Percentiles rank a stretch among this genome's conserved stretches.
Conservation (phyloP, 2,888 invertebrate species). For the Phengaris alcon region DNA sequence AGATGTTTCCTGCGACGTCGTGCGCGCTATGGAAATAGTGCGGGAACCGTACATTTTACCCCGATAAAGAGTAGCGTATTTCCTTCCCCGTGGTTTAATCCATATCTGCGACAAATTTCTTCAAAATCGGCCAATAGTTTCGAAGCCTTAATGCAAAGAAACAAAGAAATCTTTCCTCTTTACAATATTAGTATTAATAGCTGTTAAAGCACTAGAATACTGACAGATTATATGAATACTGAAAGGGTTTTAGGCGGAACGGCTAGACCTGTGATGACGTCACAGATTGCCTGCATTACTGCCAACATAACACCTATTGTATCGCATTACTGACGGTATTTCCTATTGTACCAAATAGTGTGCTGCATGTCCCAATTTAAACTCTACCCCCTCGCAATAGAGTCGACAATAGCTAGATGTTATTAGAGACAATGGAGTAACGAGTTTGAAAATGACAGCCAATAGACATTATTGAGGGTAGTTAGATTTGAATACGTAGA, state of each 20-base stretch:
- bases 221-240: background rate
- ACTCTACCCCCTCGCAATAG: slow-evolving; percentile 2
- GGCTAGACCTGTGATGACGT: slow-evolving; percentile 1
- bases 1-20: too few species aligned
- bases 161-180: too few species aligned
- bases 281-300: background rate
- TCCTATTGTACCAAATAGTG: slow-evolving; percentile 3
- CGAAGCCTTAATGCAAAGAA: too few species aligned
- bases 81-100: too few species aligned
- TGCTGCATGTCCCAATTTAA: background rate
- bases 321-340: background rate
- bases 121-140: too few species aligned
- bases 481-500: slow-evolving; percentile 29
- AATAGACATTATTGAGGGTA: slow-evolving; percentile 26
- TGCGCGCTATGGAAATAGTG: too few species aligned
- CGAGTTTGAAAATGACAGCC: slow-evolving; percentile 23
- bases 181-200: too few species aligned
- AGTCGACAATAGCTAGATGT: background rate
- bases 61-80: too few species aligned
- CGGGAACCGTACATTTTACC: too few species aligned
- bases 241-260: background rate
- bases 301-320: slow-evolving; percentile 19
- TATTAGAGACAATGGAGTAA: background rate
- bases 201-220: too few species aligned
- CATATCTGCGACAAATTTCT: too few species aligned